Conservation (phyloP, 2,888 invertebrate species). For the Eupithecia exiguata region DNA sequence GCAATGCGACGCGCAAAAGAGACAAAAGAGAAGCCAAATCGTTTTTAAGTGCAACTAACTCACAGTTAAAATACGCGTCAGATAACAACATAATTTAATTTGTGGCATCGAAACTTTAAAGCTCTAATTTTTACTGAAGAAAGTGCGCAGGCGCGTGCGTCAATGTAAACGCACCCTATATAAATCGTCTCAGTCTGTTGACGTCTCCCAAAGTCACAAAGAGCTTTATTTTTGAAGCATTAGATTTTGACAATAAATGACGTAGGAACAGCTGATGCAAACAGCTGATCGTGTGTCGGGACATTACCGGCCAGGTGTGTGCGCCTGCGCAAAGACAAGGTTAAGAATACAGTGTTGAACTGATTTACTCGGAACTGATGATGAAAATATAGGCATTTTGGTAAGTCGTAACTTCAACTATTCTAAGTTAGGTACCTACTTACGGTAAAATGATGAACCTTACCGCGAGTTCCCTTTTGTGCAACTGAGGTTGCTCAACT, state of each 20-base stretch:
- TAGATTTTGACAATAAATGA: slow-evolving; percentile 27
- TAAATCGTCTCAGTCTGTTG: slow-evolving; percentile 10
- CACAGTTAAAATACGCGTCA: too few species aligned
- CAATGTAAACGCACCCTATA: slow-evolving; percentile 1
- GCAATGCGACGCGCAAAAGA: background rate
- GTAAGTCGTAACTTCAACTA: background rate
- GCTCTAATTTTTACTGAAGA: background rate
- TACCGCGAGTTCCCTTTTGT: too few species aligned
- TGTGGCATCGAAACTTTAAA: background rate
- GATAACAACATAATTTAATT: too few species aligned
- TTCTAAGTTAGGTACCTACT: too few species aligned
- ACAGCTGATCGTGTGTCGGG: slow-evolving; percentile 44
- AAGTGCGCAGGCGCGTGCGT: background rate
- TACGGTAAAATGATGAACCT: too few species aligned
- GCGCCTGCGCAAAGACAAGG: slow-evolving; percentile 8
- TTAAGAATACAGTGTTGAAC: slow-evolving; percentile 32
- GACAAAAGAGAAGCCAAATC: background rate
- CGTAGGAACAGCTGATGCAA: slow-evolving; percentile 44
- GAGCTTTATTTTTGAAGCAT: slow-evolving; percentile 17
- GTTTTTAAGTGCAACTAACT: background rate
- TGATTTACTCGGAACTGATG: slow-evolving; percentile 13
- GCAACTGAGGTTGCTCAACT: too few species aligned
- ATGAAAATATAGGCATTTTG: background rate
- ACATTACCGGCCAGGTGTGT: slow-evolving; percentile 43
- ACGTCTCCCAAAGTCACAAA: background rate